Conservation (phyloP, 2,888 invertebrate species). For the Actias luna region DNA sequence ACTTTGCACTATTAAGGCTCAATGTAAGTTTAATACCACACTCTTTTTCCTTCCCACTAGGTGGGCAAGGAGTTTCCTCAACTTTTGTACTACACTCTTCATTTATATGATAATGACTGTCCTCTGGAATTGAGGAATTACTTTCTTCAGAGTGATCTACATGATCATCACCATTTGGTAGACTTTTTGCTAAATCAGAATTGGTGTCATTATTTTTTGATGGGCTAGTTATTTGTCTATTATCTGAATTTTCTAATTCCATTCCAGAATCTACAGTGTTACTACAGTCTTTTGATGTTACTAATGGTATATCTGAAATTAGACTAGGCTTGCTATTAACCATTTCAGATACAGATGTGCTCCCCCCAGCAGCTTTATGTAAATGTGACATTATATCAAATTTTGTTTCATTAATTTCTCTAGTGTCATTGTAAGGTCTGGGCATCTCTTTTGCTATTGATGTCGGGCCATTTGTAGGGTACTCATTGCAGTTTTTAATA, state of each 20-base stretch:
- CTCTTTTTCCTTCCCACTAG: conserved; percentile 61
- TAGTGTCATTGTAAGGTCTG: conserved; percentile 52
- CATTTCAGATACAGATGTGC: conserved; percentile 44
- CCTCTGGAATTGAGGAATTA: conserved; percentile 55
- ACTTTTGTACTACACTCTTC: conserved; percentile 29
- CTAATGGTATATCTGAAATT: conserved; percentile 49
- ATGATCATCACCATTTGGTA: conserved; percentile 66
- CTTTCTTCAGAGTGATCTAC: conserved; percentile 61
- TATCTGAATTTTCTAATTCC: conserved; percentile 51
- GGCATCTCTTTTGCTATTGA: conserved; percentile 44
- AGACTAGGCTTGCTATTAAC: conserved; percentile 56
- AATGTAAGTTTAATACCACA: conserved; percentile 74
- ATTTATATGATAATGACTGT: conserved; percentile 39
- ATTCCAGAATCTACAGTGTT: conserved; percentile 54
- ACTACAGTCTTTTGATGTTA: conserved; percentile 53
- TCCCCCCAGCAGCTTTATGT: conserved; percentile 41
- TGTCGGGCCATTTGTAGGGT: conserved; percentile 55
- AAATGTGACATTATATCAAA: conserved; percentile 47
- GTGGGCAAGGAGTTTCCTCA: conserved; percentile 40
- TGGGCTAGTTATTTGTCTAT: conserved; percentile 46
- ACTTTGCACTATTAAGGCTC: conserved; percentile 74
- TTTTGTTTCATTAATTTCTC: conserved; percentile 52
- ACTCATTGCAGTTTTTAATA: conserved; percentile 51
- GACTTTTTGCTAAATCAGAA: conserved; percentile 36
- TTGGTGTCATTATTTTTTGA: conserved; percentile 36